phyloP scores from a whole-genome alignment of 2,113 vertebrate genomes.

The Serinus canaria region DNA sequence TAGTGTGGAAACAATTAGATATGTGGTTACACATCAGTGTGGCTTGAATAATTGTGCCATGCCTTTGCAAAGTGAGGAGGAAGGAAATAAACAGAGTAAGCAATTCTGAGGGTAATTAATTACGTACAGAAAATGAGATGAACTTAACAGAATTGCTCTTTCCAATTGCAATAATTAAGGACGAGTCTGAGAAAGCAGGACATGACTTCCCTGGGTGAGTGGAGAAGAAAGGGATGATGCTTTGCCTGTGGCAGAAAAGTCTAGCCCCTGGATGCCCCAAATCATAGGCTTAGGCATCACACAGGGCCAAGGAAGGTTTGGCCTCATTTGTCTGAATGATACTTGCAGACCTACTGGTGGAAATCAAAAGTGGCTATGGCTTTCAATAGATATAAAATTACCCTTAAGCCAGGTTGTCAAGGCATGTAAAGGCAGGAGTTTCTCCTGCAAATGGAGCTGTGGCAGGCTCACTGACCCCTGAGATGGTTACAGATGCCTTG shows the following conservation, averaged over 20 bases:
- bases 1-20: slow-evolving; percentile 35
- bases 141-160: slow-evolving; percentile 32
- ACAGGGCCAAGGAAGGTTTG: neutral
- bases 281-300: neutral
- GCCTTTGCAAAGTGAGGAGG: slow-evolving; percentile 13
- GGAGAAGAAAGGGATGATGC: neutral
- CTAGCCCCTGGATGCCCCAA: neutral
- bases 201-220: neutral
- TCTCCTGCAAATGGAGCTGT: neutral
- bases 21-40: neutral
- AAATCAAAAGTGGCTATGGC: neutral
- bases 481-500: neutral
- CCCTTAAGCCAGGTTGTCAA: neutral
- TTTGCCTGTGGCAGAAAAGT: neutral
- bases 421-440: neutral
- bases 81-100: slow-evolving; percentile 32
- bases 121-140: slow-evolving; percentile 15
- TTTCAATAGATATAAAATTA: neutral
- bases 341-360: neutral
- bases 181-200: neutral
- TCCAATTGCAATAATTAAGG: slow-evolving; percentile 18
- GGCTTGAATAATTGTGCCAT: slow-evolving; percentile 28
- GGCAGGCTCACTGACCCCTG: fast-evolving
- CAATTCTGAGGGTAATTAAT: slow-evolving; percentile 46
- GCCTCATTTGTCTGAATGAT: neutral